phyloP scores from a whole-genome alignment of 2,888 invertebrate species.

The Argyresthia albistria region DNA sequence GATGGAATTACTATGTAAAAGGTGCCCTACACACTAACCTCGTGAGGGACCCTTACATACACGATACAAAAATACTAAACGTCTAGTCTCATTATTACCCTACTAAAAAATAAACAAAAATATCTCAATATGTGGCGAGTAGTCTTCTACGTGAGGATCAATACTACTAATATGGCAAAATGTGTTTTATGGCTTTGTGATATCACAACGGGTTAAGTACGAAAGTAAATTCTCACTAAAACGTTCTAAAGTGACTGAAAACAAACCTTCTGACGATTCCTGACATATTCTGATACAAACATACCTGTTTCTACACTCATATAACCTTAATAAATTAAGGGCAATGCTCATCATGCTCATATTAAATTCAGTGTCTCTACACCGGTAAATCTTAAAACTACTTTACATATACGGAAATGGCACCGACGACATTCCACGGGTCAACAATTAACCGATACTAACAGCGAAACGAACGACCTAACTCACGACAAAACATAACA shows the following conservation, averaged over 20 bases:
- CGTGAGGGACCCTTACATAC: conserved; percentile 49
- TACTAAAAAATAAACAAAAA: background rate
- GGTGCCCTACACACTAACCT: conserved; percentile 44
- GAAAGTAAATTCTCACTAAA: conserved; percentile 30
- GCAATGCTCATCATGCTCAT: no score
- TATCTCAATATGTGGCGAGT: background rate
- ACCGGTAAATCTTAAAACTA: conserved; percentile 31
- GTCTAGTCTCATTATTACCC: conserved; percentile 33
- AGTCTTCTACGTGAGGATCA: conserved; percentile 1
- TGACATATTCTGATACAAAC: background rate
- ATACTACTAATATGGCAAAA: conserved; percentile 3
- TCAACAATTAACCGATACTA: conserved; percentile 58
- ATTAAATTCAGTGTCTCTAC: conserved; percentile 15
- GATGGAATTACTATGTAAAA: conserved; percentile 71
- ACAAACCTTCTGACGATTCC: background rate
- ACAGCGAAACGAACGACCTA: conserved; percentile 35
- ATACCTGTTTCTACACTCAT: no score
- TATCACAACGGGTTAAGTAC: conserved; percentile 22
- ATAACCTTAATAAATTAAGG: no score
- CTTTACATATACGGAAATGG: conserved; percentile 62
- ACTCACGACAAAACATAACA: conserved; percentile 63
- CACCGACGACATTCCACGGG: conserved; percentile 69
- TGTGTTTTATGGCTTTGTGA: conserved; percentile 7
- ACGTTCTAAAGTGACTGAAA: background rate
- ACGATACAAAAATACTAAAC: conserved; percentile 60